Base-by-base conservation (phyloP, 2,797 vertebrate species). In the Gastrophryne carolinensis region DNA sequence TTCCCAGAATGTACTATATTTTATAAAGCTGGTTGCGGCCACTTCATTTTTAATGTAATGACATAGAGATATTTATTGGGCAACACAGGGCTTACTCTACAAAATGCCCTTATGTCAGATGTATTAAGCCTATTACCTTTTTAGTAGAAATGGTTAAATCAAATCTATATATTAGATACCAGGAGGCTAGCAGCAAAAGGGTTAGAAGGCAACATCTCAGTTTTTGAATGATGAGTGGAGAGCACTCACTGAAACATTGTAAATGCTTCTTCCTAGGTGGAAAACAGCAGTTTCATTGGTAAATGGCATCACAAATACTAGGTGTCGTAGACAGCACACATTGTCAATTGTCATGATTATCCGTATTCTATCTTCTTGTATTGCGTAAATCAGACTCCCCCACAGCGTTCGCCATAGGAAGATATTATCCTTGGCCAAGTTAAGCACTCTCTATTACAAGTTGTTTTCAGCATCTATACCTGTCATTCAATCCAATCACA, bases 271-370 rank as follows among this genome's bases (percentile, higher is more conserved):
- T 21, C 50, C 50, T 41, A 19, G 34, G 65, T 39, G 37, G 50
- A 35, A 54, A 56, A 68, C 50, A 56, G 32, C 65, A 21, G 65
- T 68, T 68, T 56, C 15, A 54, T 68, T 68, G 50, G 65, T 54
- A 68, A 56, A 41, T 68, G 50, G 49, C 50, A 26, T n/a, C 8
- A 54, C 29, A 29, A 54, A 30, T 67, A 17, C 23, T 32, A 37
- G 11, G 21, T n/a, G 23, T 54, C 56, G 35, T 54, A 19, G 27
- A 4, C 24, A 41, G 19, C 26, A 56, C 37, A 12, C 34, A 13
- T 1, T 13, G 65, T 9, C 50, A 68, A 39, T 68, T 68, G 65
- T 37, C 39, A 34, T 56, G 65, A 71, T 71, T 71, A 56, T 37
- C 23, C 13, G 24, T 35, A 35, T 30, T 26, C 32, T 19, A 71